Conservation (phyloP, 64 coral and sea anemone genomes). For the Platygyra sinensis region DNA sequence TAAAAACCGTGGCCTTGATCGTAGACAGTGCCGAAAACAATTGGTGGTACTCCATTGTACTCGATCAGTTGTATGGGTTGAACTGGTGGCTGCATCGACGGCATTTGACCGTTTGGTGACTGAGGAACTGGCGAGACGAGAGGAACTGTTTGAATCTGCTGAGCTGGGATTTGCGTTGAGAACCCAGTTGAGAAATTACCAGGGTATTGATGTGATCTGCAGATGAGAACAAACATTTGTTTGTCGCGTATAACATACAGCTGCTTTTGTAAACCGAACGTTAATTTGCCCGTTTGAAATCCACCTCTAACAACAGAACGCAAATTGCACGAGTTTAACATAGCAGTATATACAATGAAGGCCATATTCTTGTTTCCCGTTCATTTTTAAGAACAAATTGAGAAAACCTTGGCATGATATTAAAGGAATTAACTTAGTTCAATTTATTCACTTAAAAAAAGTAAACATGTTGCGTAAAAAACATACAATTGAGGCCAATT, state of each 20-base stretch:
- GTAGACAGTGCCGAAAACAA: conserved; percentile 29
- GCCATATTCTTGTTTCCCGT: too few relatives aligned
- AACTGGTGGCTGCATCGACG: background rate
- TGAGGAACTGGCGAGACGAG: conserved; percentile 48
- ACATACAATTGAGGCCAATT: background rate
- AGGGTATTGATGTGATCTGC: conserved; percentile 41
- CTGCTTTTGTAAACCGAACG: background rate
- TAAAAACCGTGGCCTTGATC: conserved; percentile 36
- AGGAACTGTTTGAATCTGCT: conserved; percentile 11
- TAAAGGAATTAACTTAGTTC: background rate
- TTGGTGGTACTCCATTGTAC: conserved; percentile 33
- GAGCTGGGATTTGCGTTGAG: background rate
- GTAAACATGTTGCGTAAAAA: background rate
- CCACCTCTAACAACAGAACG: background rate
- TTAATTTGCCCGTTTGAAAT: background rate
- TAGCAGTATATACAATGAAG: too few relatives aligned
- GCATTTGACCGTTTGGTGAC: conserved; percentile 50
- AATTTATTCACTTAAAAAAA: background rate
- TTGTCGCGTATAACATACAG: background rate
- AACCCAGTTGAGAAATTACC: conserved; percentile 1
- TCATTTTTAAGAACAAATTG: background rate
- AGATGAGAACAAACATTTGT: conserved; percentile 5
- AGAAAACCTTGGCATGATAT: background rate
- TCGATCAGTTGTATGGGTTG: conserved; percentile 51
- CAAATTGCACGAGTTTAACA: too few relatives aligned